These are phyloP conservation scores for Pangasianodon hypophthalmus DNA, from an alignment of 2,113 vertebrate genomes.

Conservation along the genomic window DNA sequence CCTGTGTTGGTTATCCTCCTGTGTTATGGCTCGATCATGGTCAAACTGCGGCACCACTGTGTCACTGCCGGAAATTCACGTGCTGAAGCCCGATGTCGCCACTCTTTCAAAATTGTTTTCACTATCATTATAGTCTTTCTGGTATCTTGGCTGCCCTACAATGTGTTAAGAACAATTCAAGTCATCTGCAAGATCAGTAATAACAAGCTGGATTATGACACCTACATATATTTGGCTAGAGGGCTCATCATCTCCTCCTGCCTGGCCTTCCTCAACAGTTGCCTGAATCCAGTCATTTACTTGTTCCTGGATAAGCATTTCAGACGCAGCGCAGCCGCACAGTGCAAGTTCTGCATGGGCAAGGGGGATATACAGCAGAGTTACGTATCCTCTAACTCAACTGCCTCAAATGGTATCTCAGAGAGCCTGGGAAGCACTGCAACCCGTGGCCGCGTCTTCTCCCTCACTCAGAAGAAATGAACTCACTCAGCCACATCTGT, in stretches of 20 bases:
- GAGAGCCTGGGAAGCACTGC: constrained; percentile 60
- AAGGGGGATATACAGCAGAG: constrained; percentile 14
- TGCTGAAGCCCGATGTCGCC: constrained; percentile 65
- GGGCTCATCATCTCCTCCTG: constrained; percentile 75
- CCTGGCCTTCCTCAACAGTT: constrained; percentile 85
- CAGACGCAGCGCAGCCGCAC: constrained; percentile 57
- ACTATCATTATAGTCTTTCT: constrained; percentile 79
- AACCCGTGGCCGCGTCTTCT: constrained; percentile 56
- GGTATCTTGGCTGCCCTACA: constrained; percentile 86
- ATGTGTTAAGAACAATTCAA: constrained; percentile 71
- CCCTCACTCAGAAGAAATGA: constrained; percentile 42
- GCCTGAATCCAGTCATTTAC: constrained; percentile 84
- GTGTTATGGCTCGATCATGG: constrained; percentile 80
- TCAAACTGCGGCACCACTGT: constrained; percentile 71
- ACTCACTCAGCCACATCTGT: background rate
- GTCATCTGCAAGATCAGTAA: constrained; percentile 57
- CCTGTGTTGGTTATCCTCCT: constrained; percentile 76
- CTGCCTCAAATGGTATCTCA: constrained; percentile 57
- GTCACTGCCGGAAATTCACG: constrained; percentile 59
- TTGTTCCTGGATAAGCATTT: constrained; percentile 81
- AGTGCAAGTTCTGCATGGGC: constrained; percentile 54
- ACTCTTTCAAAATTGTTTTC: constrained; percentile 81
- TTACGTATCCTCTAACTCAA: constrained; percentile 56
- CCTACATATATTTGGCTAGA: constrained; percentile 50
- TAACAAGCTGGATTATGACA: constrained; percentile 46